Percentiles rank a stretch among this genome's conserved stretches.
Evolutionary conservation across 2,797 vertebrate genomes (phyloP).

Genomic region (Gouania willdenowi): DNA sequence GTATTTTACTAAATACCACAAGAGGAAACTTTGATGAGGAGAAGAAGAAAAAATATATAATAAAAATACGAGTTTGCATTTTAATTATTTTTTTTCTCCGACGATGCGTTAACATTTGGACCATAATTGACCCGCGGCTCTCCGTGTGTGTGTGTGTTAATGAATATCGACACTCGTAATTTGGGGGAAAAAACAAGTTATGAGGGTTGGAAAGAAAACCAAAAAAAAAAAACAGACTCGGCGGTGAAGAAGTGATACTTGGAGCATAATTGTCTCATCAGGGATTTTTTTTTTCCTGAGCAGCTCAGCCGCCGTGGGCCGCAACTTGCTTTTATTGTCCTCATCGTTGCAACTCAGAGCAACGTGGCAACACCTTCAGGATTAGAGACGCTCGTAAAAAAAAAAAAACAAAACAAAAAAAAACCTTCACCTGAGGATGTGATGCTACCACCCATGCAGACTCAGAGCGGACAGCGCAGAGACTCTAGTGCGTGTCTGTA

Average conservation of each 20-base stretch:
- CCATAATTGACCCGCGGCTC: conserved; percentile 56
- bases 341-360: conserved; percentile 25
- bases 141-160: conserved; percentile 46
- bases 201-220: too few relatives aligned
- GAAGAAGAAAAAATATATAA: conserved; percentile 19
- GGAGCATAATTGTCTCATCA: conserved; percentile 67
- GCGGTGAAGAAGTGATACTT: conserved; percentile 61
- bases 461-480: conserved; percentile 8
- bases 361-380: conserved; percentile 42
- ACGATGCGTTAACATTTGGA: conserved; percentile 48
- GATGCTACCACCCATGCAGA: conserved; percentile 44
- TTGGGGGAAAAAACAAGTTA: too few relatives aligned
- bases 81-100: conserved; percentile 46
- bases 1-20: conserved; percentile 25
- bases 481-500: conserved; percentile 21
- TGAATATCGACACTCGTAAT: conserved; percentile 65
- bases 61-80: conserved; percentile 30
- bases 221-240: too few relatives aligned
- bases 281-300: conserved; percentile 60
- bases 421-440: conserved; percentile 43
- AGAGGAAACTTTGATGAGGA: conserved; percentile 12
- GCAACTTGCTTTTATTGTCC: conserved; percentile 22
- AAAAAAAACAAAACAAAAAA: conserved; percentile 26
- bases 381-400: conserved; percentile 49
- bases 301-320: conserved; percentile 57